Base-by-base conservation (phyloP, 2,797 vertebrate species). In the Novumbra hubbsi region DNA sequence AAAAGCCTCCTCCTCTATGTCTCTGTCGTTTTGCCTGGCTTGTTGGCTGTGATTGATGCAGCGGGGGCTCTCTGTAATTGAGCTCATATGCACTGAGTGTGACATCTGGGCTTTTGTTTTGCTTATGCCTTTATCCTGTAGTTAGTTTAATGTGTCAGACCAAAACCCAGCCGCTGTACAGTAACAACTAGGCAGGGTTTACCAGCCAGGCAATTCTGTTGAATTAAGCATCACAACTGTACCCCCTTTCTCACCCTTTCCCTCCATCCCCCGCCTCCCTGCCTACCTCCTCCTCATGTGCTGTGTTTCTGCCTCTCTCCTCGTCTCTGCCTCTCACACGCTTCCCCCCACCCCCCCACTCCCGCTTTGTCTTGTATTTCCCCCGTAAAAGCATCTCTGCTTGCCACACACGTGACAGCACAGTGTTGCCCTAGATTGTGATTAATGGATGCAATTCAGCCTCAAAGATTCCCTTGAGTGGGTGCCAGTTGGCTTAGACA, bases 381-480 rank as follows among this genome's bases (percentile, higher is more conserved):
- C 52, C 50, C 50, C 50, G 66, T 50, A 19, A 83, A 79, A 68
- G 52, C 80, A 79, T 88, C 86, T 82, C 77, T 87, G 85, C 88
- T 87, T 91, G 82, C 79, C 88, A 88, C 85, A 87, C 89, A 90
- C 79, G 76, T 86, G 89, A 93, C 91, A 88, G 88, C 90, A 92
- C 86, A 48, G 84, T 80, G 90, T 93, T 94, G 92, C 93, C 92
- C 88, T 85, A 85, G 92, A 94, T 95, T 94, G 94, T 94, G 92
- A 94, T 95, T 95, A 95, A 95, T 92, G 92, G 92, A 90, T 83
- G 77, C 94, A 94, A 94, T 95, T 95, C 94, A 95, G 92, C 88
- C 92, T 90, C 89, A 91, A 92, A 93, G 92, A 94, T 94, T 92
- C 93, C 92, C 91, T 92, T 95, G 95, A 94, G 91, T 90, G 73